Conservation (phyloP, 2,113 vertebrate genomes). For the Chaetodon trifascialis region DNA sequence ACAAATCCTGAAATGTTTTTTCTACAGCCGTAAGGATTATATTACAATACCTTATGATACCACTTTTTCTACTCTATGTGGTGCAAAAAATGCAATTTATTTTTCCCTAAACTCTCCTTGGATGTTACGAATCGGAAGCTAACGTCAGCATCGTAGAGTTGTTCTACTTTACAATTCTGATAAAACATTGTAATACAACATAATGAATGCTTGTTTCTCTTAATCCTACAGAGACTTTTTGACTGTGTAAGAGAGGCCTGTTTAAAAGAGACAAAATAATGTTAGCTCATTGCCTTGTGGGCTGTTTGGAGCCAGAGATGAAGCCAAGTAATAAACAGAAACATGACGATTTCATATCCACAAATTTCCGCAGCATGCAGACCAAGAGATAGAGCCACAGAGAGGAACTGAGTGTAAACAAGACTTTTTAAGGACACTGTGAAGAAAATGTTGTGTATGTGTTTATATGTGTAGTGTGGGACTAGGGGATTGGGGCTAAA, state of each 20-base stretch:
- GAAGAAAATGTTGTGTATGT: slow-evolving; percentile 19
- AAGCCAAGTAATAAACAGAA: slow-evolving; percentile 76
- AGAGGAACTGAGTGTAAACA: slow-evolving; percentile 48
- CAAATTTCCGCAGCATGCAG: slow-evolving; percentile 64
- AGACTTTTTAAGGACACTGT: slow-evolving; percentile 36
- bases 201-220: slow-evolving; percentile 2
- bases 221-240: slow-evolving; percentile 30
- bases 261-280: slow-evolving; percentile 58
- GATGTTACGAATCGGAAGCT: not conserved
- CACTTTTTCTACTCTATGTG: not conserved
- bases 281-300: slow-evolving; percentile 67
- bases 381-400: slow-evolving; percentile 50
- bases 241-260: slow-evolving; percentile 30
- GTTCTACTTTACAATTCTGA: slow-evolving; percentile 4
- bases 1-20: not conserved
- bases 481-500: slow-evolving; percentile 19
- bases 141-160: not conserved
- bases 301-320: slow-evolving; percentile 66
- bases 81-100: not conserved
- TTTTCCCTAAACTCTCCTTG: not conserved
- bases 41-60: not conserved
- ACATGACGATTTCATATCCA: slow-evolving; percentile 75
- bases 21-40: not conserved
- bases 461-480: slow-evolving; percentile 3
- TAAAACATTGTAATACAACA: slow-evolving; percentile 26